Evolutionary conservation across 1,140 invertebrate species (phyloP).

Genomic region (Bombus picipes): DNA sequence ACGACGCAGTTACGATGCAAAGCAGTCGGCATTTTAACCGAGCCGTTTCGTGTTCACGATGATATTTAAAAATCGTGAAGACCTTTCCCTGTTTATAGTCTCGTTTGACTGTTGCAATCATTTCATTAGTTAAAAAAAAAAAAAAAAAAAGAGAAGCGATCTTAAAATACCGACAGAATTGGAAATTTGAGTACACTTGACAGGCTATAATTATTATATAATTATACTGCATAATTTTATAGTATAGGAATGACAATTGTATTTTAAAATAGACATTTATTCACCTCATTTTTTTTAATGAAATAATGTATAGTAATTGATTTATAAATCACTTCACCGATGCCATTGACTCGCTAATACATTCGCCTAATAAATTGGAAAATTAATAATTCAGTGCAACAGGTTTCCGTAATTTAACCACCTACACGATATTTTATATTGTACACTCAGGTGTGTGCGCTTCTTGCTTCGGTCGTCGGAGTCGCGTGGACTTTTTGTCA

Average conservation of each 20-base stretch:
- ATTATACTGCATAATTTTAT: not conserved
- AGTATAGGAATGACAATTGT: not conserved
- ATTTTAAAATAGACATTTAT: constrained; percentile 10
- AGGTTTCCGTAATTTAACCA: not conserved
- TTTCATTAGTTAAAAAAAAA: not conserved
- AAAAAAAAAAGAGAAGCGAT: no score
- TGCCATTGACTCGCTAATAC: not conserved
- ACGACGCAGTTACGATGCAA: constrained; percentile 12
- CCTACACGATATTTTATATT: constrained; percentile 4
- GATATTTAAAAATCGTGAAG: constrained; percentile 17
- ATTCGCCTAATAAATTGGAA: not conserved
- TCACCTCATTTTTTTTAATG: not conserved
- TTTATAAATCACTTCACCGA: constrained; percentile 3
- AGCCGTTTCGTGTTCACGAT: not conserved
- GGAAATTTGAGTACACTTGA: not conserved
- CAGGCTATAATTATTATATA: not conserved
- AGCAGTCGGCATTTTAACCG: constrained; percentile 18
- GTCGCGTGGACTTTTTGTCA: constrained; percentile 10
- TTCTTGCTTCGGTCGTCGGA: not conserved
- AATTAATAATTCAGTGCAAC: constrained; percentile 9
- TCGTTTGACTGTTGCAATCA: not conserved
- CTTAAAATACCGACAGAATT: not conserved
- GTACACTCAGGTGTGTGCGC: no score
- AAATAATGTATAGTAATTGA: not conserved
- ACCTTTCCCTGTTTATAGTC: not conserved